Evolutionary conservation across 1,140 invertebrate species (phyloP).

Genomic region (Calephelis nemesis): DNA sequence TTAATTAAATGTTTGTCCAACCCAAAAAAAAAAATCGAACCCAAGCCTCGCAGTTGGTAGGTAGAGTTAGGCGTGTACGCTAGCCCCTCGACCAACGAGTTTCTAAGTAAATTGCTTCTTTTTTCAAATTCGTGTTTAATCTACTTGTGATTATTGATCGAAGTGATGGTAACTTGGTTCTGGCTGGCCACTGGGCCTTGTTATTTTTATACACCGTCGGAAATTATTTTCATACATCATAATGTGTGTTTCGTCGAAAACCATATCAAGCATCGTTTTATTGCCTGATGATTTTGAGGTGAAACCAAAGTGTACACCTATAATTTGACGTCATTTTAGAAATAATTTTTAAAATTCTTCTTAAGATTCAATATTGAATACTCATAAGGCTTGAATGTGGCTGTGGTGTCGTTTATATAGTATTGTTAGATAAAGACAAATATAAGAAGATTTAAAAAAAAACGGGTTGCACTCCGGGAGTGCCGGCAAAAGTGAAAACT

Average conservation of each 20-base stretch:
- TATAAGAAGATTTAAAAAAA: not conserved
- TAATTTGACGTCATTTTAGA: constrained; percentile 17
- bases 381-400: not conserved
- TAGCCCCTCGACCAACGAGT: not conserved
- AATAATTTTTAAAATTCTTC: not conserved
- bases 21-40: too few relatives aligned
- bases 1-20: too few relatives aligned
- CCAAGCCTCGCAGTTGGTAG: too few relatives aligned
- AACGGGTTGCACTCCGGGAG: too few relatives aligned
- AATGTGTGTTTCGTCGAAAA: constrained; percentile 47
- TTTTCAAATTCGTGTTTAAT: constrained; percentile 16
- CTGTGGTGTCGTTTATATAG: too few relatives aligned
- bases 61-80: too few relatives aligned
- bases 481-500: too few relatives aligned
- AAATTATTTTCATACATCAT: constrained; percentile 38
- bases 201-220: constrained; percentile 40
- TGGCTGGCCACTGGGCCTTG: constrained; percentile 30
- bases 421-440: too few relatives aligned
- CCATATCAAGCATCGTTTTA: constrained; percentile 47
- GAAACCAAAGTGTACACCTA: constrained; percentile 8
- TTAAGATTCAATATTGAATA: not conserved
- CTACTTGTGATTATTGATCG: constrained; percentile 9
- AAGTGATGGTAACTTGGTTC: constrained; percentile 29
- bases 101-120: not conserved
- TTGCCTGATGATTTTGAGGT: constrained; percentile 41